These are phyloP conservation scores for Mystacornis crossleyi DNA, from an alignment of 2,113 vertebrate genomes.

Conservation along the genomic window DNA sequence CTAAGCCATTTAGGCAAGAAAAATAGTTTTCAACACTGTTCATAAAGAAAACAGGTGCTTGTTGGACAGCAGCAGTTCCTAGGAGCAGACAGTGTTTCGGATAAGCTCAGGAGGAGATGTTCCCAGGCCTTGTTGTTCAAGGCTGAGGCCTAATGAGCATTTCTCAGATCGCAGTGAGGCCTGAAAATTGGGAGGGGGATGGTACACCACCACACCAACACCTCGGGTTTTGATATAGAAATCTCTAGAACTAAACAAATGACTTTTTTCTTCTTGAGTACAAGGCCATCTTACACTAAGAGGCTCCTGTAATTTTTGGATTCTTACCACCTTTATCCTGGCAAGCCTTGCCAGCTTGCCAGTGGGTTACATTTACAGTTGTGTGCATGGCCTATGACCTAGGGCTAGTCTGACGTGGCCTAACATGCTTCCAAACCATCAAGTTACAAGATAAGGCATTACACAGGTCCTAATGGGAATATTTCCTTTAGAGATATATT, in stretches of 20 bases:
- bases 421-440: background rate
- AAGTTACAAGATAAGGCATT: background rate
- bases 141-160: background rate
- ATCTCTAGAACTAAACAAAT: background rate
- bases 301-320: background rate
- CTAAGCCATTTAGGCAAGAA: background rate
- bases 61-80: background rate
- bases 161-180: background rate
- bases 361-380: background rate
- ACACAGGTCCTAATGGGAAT: background rate
- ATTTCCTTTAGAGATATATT: background rate
- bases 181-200: background rate
- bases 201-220: background rate
- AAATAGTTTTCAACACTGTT: background rate
- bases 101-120: background rate
- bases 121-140: background rate
- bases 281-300: background rate
- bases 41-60: background rate
- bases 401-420: background rate
- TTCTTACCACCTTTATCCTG: background rate
- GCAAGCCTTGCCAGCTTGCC: background rate
- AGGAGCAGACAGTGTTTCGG: background rate
- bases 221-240: background rate
- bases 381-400: background rate
- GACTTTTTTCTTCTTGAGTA: background rate